Conservation (phyloP, 1,140 invertebrate genomes). For the Druon quercuslanigerum region DNA sequence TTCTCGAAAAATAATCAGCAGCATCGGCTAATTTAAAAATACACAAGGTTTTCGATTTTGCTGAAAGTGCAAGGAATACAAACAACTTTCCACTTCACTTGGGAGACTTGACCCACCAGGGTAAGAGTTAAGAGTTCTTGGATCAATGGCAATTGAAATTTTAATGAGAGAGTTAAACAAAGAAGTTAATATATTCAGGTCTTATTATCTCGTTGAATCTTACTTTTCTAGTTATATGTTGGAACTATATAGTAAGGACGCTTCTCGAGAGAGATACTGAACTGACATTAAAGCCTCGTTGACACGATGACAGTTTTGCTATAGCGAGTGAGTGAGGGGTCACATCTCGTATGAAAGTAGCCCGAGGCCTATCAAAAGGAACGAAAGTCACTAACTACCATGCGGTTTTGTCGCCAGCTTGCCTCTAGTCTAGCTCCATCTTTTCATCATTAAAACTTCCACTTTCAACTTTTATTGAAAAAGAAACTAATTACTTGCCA, state of each 20-base stretch:
- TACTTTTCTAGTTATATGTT: not conserved
- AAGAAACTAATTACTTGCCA: not conserved
- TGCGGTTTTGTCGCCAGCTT: not conserved
- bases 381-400: not conserved
- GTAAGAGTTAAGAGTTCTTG: not conserved
- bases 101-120: too few species aligned
- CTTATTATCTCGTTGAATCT: slow-evolving; percentile 13
- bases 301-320: slow-evolving; percentile 28
- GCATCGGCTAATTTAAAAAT: too few species aligned
- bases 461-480: not conserved
- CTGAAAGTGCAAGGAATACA: not conserved
- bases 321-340: not conserved
- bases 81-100: too few species aligned
- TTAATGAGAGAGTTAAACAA: not conserved
- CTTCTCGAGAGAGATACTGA: not conserved
- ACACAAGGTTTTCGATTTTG: too few species aligned
- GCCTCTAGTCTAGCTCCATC: too few species aligned
- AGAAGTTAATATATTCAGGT: not conserved
- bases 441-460: slow-evolving; percentile 13
- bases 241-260: not conserved
- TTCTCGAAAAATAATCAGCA: too few species aligned
- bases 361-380: not conserved
- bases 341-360: slow-evolving; percentile 28
- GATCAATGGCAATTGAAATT: not conserved
- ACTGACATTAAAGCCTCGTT: slow-evolving; percentile 18